These are phyloP conservation scores for Lophotis ruficrista DNA, from an alignment of 2,113 vertebrate genomes.

Conservation along the genomic window DNA sequence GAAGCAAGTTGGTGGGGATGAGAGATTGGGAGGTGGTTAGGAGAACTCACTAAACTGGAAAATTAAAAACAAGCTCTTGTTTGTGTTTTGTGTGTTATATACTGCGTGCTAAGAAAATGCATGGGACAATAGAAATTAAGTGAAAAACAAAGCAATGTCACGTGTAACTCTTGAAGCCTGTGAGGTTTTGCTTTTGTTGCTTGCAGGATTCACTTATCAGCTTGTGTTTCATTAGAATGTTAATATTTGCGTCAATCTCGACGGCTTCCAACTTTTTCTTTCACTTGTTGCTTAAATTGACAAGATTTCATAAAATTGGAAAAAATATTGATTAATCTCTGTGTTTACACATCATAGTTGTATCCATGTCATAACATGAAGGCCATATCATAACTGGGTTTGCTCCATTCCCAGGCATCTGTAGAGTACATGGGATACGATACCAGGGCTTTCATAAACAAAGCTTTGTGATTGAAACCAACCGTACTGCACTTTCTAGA, in stretches of 20 bases:
- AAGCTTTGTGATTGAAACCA: background rate
- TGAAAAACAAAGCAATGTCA: background rate
- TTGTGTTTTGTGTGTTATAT: background rate
- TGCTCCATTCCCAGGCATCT: background rate
- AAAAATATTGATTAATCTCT: background rate
- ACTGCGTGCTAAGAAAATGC: background rate
- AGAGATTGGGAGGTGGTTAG: background rate
- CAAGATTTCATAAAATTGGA: background rate
- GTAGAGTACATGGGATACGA: rapidly evolving
- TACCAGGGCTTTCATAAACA: background rate
- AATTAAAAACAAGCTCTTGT: background rate
- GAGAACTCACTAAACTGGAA: background rate
- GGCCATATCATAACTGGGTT: background rate
- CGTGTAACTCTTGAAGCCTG: background rate
- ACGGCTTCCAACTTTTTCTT: background rate
- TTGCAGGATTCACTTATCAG: rapidly evolving
- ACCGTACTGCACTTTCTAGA: rapidly evolving
- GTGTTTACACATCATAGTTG: background rate
- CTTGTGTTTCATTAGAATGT: background rate
- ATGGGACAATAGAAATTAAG: background rate
- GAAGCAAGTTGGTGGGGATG: background rate
- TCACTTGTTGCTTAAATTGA: background rate
- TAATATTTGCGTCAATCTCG: background rate
- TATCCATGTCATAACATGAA: background rate
- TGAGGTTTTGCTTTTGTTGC: background rate